These are phyloP conservation scores for Ischnura elegans DNA, from an alignment of 2,888 invertebrate species.

Conservation along the genomic window DNA sequence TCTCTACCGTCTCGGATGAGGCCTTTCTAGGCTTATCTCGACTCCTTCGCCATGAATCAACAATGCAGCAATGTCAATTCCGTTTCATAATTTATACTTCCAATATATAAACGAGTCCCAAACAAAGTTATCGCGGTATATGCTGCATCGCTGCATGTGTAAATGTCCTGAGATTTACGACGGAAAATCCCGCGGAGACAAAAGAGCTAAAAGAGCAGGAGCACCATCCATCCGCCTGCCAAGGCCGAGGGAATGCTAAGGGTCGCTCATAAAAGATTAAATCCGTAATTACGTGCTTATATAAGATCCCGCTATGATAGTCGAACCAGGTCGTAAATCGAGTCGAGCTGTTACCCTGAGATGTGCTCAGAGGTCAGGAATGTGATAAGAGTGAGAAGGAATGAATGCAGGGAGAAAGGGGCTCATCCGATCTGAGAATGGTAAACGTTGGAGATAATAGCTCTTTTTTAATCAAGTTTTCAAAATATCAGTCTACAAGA, in stretches of 20 bases:
- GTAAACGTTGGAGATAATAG: not conserved
- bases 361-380: not conserved
- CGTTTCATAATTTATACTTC: not conserved
- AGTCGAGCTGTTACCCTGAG: not conserved
- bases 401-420: not conserved
- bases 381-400: not conserved
- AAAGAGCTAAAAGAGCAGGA: not conserved
- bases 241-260: not conserved
- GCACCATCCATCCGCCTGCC: not conserved
- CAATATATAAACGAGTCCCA: not conserved
- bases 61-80: not conserved
- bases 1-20: no score
- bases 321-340: not conserved
- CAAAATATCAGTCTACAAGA: not conserved
- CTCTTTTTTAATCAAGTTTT: not conserved
- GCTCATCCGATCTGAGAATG: not conserved
- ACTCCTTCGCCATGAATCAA: not conserved
- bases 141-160: not conserved
- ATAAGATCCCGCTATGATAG: not conserved
- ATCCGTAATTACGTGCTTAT: conserved; percentile 19
- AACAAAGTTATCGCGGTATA: not conserved
- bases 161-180: not conserved
- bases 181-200: not conserved
- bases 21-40: no score
- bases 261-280: not conserved